Evolutionary conservation across 1,140 invertebrate genomes (phyloP), one percentile per base, ranked within the genome.

Genomic region (Drosophila seguyi): DNA sequence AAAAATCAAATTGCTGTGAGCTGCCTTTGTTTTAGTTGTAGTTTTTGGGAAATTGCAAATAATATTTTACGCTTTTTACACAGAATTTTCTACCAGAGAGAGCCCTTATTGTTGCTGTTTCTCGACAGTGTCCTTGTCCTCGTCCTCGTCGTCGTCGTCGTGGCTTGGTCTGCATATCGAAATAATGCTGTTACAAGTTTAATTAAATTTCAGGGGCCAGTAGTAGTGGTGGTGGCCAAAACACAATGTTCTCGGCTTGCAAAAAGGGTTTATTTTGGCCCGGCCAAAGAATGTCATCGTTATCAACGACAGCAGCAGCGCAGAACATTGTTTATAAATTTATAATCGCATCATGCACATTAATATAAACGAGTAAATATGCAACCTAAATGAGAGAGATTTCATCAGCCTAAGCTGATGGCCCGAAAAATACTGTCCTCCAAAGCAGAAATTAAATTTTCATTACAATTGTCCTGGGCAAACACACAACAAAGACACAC

Each of bases 131-230:
- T 58, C 67, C 66, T 59, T 71, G 65, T 71, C 53, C 53, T 48
- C 42, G 34, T 45, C 59, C 14, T 53, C 53, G 52, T 48, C 42
- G 34, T 45, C 59, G 16, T 53, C 47, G 36, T 67, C 39, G 52
- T 72, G 52, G 44, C 66, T 41, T 50, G 66, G 52, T 41, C 59
- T 73, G 77, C 75, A 79, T 79, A 79, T 79, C 68, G 75, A 73
- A 79, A 79, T 79, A 79, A 79, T 74, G 78, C 36, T 52, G 75
- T 79, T 79, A 79, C 75, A 67, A 79, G 75, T 79, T 79, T 79
- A 79, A 79, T 79, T 79, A 79, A 79, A 79, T 79, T 79, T 73
- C 39, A 34, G 50, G 25, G 61, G 44, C 61, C 42, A 50, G 50
- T n/a, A 50, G 50, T n/a, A 60, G 38, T 57, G 69, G 59, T 57